Evolutionary conservation across 2,797 vertebrate genomes (phyloP).

Genomic region (Ptychobarbus kaznakovi): DNA sequence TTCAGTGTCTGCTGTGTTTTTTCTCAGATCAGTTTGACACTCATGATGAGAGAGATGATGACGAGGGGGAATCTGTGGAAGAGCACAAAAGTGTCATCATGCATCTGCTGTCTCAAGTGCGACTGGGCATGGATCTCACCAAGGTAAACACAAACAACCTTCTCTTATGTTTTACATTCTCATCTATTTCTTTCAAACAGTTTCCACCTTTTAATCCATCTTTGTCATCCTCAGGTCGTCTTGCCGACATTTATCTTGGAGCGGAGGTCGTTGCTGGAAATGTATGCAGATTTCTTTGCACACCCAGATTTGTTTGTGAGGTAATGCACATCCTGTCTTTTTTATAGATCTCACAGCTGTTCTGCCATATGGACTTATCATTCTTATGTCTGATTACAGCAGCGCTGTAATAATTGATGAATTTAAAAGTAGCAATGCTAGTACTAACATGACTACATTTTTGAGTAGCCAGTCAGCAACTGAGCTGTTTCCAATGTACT

Average conservation of each 20-base stretch:
- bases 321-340: slow-evolving; percentile 70
- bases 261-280: slow-evolving; percentile 96
- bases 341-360: neutral
- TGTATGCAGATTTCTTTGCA: slow-evolving; percentile 99
- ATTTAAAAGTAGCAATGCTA: neutral
- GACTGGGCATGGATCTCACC: slow-evolving; percentile 97
- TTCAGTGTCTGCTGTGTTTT: slow-evolving; percentile 14
- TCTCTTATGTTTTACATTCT: neutral
- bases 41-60: slow-evolving; percentile 93
- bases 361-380: neutral
- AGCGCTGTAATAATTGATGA: neutral
- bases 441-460: neutral
- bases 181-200: neutral
- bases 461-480: neutral
- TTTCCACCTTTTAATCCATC: neutral
- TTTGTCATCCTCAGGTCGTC: slow-evolving; percentile 84
- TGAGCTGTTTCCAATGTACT: neutral
- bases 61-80: slow-evolving; percentile 95
- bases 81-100: slow-evolving; percentile 99
- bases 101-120: slow-evolving; percentile 97
- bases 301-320: slow-evolving; percentile 98
- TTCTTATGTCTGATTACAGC: neutral
- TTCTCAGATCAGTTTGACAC: slow-evolving; percentile 90
- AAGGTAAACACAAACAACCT: slow-evolving; percentile 80
- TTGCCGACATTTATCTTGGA: slow-evolving; percentile 98